Evolutionary conservation across 1,140 invertebrate genomes (phyloP), one percentile per base, ranked within the genome.

Genomic region (Drosophila pachea): DNA sequence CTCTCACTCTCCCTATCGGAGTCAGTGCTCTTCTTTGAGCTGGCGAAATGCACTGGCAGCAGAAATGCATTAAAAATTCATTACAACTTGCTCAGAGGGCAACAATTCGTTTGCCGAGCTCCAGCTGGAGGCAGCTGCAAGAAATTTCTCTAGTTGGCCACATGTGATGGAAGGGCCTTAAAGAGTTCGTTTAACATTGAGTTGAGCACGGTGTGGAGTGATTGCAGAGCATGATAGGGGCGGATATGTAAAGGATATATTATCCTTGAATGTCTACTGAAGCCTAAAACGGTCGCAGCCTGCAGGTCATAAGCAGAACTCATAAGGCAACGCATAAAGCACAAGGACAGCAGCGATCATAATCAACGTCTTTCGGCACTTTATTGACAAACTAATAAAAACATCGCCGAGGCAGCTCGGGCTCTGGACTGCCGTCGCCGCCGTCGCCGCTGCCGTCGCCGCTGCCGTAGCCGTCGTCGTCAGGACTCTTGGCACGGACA

Each of bases 371-470:
- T 83, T 82, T 82, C 73, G 79, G 49, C 81, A 84, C 79, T 76
- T 84, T 83, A 83, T 83, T 84, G 79, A 83, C 79, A 83, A 83
- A 83, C 79, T 83, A 83, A 83, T 83, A 83, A 83, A 83, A 84
- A 45, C 56, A 68, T 52, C 63, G 62, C 43, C 43, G 53, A 56
- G 52, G 58, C 22, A 54, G 22, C 47, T 33, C 53, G 12, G 29
- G 47, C 32, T 2, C 3, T 1, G 22, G 45, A 47, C 22, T 33
- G 31, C 48, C 16, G 11, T 6, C 22, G 38, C 4, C 36, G 8
- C 40, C 42, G 22, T 11, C 48, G 48, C 36, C 50, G 54, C 36
- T 22, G 12, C 40, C n/a, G n/a, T n/a, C 16, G 11, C 7, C 22
- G 38, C 4, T 7, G 8, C 40, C 42, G 22, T 11, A 49, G 48